Base-by-base conservation (phyloP, 2,113 vertebrate species). In the Paracyprichromis sp. region DNA sequence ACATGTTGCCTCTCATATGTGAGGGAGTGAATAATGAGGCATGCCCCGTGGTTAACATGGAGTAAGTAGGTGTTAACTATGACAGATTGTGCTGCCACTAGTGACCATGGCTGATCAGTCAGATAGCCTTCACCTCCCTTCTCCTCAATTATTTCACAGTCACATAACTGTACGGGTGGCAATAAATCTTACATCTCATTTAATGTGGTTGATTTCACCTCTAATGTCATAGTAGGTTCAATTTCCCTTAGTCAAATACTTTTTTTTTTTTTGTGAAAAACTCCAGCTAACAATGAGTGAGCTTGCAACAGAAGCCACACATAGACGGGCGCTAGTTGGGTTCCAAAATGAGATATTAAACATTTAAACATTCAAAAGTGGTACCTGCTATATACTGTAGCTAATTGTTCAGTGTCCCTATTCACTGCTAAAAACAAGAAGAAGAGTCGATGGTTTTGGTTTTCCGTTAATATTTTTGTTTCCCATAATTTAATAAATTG, bases 61-160 rank as follows among this genome's bases (percentile, higher is more conserved):
- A 85, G 88, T 91, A 88, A 91, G 90, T 89, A 88, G 92, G 59
- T 80, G 90, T 92, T 95, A 95, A 95, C 93, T 91, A 87, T 95
- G 93, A 95, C 93, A 91, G 90, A 95, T 94, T 76, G 86, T 52
- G 82, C 92, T 92, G 91, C 89, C 95, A 92, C 66, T 85, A 63
- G 88, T 91, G 90, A 88, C 91, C 90, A 89, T 6, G 93, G 84
- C 85, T 92, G 92, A 94, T 93, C 89, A 82, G 91, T 86, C 90
- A 66, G 88, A 94, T 61, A 88, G 90, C 87, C 87, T 38, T 90
- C 87, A 88, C 82, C 89, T 53, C 80, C 79, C 80, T 16, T 50
- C 90, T 73, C 81, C 50, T 80, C 84, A 89, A 88, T 94, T 90
- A 92, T 93, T 85, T 57, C 47, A 52, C 76, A 87, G 63, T 90